These are phyloP conservation scores for Penaeus indicus DNA, from an alignment of 1,140 invertebrate genomes.

Conservation along the genomic window DNA sequence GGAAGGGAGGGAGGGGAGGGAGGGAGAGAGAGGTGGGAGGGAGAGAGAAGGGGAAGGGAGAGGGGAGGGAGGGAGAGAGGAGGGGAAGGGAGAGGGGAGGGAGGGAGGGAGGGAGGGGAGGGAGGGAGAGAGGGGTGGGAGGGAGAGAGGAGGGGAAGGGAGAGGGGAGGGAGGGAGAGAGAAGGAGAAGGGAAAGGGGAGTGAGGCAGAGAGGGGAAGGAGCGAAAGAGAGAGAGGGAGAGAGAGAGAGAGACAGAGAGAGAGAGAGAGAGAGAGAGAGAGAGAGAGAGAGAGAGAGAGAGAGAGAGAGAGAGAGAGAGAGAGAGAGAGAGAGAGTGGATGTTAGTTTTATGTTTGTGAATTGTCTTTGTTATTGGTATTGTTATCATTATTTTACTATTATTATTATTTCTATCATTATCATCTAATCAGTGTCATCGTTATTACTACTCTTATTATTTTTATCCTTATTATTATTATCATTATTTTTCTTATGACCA, in stretches of 20 bases:
- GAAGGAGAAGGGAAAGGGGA: not conserved
- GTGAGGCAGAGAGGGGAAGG: not conserved
- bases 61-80: not conserved
- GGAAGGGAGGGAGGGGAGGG: too few relatives aligned
- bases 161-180: not conserved
- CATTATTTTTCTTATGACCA: too few relatives aligned
- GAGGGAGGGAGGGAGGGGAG: not conserved
- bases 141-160: not conserved
- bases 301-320: not conserved
- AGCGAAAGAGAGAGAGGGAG: not conserved
- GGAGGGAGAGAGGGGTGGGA: not conserved
- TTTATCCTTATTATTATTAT: too few relatives aligned
- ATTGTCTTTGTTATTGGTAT: too few relatives aligned
- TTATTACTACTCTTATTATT: too few relatives aligned
- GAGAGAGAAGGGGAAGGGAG: conserved; percentile 13
- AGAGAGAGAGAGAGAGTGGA: not conserved
- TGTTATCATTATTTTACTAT: too few relatives aligned
- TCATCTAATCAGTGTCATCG: too few relatives aligned
- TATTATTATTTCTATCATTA: too few relatives aligned
- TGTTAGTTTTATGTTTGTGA: too few relatives aligned
- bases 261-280: conserved; percentile 9
- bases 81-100: not conserved
- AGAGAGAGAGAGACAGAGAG: conserved; percentile 5
- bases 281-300: conserved; percentile 9
- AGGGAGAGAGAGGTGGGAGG: not conserved